These are phyloP conservation scores for Sycophila texana DNA, from an alignment of 2,888 invertebrate species.

Conservation along the genomic window DNA sequence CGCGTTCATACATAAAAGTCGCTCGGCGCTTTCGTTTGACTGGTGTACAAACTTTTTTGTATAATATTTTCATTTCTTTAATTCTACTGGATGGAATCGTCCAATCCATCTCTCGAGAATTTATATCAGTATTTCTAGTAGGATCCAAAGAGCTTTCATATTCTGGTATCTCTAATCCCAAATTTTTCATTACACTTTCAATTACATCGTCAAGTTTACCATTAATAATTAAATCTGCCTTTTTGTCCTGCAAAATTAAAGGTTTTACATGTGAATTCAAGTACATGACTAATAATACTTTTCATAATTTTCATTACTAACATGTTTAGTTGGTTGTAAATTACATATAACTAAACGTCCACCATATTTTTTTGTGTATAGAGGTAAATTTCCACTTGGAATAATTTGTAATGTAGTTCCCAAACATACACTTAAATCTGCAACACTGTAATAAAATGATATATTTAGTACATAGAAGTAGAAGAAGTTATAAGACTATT, in stretches of 20 bases:
- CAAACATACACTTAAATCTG: constrained; percentile 94
- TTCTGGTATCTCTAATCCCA: constrained; percentile 85
- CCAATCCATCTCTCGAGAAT: constrained; percentile 82
- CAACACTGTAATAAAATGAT: constrained; percentile 81
- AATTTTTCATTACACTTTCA: constrained; percentile 83
- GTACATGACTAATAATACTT: neutral
- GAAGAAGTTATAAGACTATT: too few relatives aligned
- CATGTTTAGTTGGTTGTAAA: constrained; percentile 98
- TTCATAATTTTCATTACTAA: constrained; percentile 76
- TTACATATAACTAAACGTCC: constrained; percentile 96
- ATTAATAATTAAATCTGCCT: constrained; percentile 92
- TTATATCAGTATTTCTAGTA: constrained; percentile 77
- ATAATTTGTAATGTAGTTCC: constrained; percentile 99
- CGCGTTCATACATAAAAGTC: constrained; percentile 72
- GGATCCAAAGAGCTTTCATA: constrained; percentile 83
- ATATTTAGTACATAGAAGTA: constrained; percentile 10
- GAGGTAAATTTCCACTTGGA: constrained; percentile 95
- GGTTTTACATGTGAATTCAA: constrained; percentile 14
- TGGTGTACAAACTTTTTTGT: constrained; percentile 77
- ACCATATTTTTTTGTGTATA: constrained; percentile 88
- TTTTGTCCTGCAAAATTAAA: constrained; percentile 83
- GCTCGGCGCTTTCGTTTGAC: constrained; percentile 73
- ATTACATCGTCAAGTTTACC: constrained; percentile 92
- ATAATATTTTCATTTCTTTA: constrained; percentile 80
- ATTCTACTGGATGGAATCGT: constrained; percentile 81